A percentile compares a stretch with the other conserved stretches of the same genome.
Conservation (phyloP, 2,888 invertebrate genomes). For the Ceramica pisi region DNA sequence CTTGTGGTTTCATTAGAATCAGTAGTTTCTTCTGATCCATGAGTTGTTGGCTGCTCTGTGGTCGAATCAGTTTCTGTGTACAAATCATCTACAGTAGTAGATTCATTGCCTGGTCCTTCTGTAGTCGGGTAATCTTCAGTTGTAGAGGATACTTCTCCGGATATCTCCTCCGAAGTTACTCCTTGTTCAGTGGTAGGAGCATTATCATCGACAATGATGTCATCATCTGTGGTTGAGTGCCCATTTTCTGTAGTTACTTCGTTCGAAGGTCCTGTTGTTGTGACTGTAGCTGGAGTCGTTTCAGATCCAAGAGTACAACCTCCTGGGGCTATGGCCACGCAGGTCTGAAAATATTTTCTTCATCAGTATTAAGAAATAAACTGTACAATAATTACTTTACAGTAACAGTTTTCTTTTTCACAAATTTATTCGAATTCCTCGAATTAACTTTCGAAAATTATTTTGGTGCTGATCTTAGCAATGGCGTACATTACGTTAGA, state of each 20-base stretch:
- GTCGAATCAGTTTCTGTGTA: neutral
- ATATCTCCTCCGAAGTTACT: neutral
- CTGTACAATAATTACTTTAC: neutral
- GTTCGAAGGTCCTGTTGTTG: neutral
- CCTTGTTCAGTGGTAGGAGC: constrained; percentile 10
- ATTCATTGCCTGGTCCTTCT: constrained; percentile 2
- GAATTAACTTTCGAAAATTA: neutral
- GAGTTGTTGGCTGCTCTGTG: constrained; percentile 5
- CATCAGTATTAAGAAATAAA: neutral
- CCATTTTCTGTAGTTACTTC: constrained; percentile 16
- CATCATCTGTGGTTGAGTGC: constrained; percentile 11
- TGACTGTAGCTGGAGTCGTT: constrained; percentile 26
- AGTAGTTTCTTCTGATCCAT: constrained; percentile 10
- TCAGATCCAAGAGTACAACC: constrained; percentile 48
- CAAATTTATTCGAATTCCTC: neutral
- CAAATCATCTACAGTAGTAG: constrained; percentile 11
- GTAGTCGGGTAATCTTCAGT: constrained; percentile 18
- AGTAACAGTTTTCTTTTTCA: neutral
- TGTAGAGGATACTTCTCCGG: constrained; percentile 10
- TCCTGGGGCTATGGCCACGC: constrained; percentile 46
- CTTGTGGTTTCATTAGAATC: constrained; percentile 6
- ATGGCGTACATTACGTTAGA: no score
- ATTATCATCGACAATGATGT: constrained; percentile 22
- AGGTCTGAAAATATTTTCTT: constrained; percentile 34
- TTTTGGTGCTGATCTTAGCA: no score